Evolutionary conservation across 2,113 vertebrate species (phyloP), one percentile per base, ranked within the genome.

Genomic region (Lepus timidus): DNA sequence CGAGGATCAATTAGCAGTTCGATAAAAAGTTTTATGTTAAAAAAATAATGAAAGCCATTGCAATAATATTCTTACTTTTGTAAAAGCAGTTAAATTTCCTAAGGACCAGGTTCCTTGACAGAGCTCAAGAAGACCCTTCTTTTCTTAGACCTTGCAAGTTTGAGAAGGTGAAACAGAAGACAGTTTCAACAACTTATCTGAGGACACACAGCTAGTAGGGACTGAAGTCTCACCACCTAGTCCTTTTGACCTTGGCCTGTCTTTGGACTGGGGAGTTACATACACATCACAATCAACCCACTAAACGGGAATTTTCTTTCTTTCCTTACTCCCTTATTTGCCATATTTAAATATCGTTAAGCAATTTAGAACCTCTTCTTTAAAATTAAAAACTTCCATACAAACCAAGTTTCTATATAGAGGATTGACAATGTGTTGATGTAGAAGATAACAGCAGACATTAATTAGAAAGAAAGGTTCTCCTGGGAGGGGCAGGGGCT

Each of bases 101-200:
- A 65, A 70, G 52, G 11, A 27, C 36, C 20, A 5, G 39, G 49
- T 23, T 74, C 93, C 61, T 61, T 33, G 67, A 33, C 58, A 64
- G 1, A 85, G 11, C 19, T 86, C 62, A 88, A 22, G 22, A 31
- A 22, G 52, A 49, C 12, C 14, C 71, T 23, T 61, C 14, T 81
- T 75, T 67, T 71, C 36, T 23, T 75, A 9, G 49, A 78, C 10
- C 49, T 29, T 78, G 68, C 27, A 39, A 29, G 16, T 62, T 68
- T 67, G 65, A 36, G 23, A 78, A 76, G 13, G 55, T 68, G n/a
- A 74, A 94, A 89, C 44, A 84, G 83, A 3, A 83, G 79, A 82
- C 0, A 67, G 33, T 68, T 39, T 68, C 78, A 82, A 51, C 64
- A 71, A 71, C 49, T 22, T 75, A 44, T 23, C 58, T 25, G 19